Conservation (phyloP, 1,140 invertebrate genomes). For the Vollenhovia emeryi region DNA sequence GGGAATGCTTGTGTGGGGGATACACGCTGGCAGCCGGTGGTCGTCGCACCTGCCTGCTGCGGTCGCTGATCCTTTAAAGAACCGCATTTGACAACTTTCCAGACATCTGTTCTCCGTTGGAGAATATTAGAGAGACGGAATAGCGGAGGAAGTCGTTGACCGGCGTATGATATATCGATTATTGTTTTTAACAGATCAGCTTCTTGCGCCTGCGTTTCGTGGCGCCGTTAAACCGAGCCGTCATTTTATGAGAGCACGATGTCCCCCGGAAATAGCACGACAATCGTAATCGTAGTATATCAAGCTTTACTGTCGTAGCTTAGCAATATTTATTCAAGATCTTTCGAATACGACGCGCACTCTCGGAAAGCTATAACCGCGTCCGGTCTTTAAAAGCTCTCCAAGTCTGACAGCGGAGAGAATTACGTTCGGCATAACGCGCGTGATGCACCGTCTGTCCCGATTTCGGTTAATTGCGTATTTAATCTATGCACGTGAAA, state of each 20-base stretch:
- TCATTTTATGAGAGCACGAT: neutral
- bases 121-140: neutral
- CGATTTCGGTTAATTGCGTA: constrained; percentile 59
- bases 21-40: neutral
- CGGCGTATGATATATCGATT: neutral
- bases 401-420: neutral
- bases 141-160: neutral
- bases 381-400: constrained; percentile 38
- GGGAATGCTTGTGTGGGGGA: neutral
- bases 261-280: neutral
- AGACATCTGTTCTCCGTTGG: constrained; percentile 28
- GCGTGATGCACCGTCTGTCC: constrained; percentile 58
- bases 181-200: neutral
- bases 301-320: neutral
- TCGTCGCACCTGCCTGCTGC: constrained; percentile 25
- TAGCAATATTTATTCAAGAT: constrained; percentile 26
- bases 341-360: neutral
- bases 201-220: neutral
- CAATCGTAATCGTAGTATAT: constrained; percentile 4
- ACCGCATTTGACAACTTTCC: constrained; percentile 11
- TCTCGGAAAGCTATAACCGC: constrained; percentile 15
- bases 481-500: constrained; percentile 60
- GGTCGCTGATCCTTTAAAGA: constrained; percentile 43
- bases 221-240: neutral
- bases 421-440: constrained; percentile 23